A percentile compares a stretch with the other conserved stretches of the same genome.
Evolutionary conservation across 2,113 vertebrate genomes (phyloP).

Genomic region (Callorhinus ursinus): DNA sequence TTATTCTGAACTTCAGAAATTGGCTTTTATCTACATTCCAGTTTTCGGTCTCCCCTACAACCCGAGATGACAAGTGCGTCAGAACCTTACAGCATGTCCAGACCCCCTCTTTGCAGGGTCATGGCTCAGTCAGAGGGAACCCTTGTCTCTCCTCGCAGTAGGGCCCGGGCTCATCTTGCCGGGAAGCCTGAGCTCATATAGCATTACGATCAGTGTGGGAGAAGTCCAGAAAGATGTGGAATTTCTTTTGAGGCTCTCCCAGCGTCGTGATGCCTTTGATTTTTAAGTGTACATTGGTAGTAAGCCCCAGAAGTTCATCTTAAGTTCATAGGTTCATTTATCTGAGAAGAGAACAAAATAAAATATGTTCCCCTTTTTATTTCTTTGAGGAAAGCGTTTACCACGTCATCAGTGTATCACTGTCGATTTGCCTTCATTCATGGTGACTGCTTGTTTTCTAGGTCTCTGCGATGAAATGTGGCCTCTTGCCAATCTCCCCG

Average conservation of each 20-base stretch:
- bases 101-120: neutral
- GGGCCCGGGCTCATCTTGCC: neutral
- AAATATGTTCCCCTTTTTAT: no score
- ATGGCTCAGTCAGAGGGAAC: neutral
- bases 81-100: neutral
- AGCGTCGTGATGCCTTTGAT: neutral
- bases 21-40: neutral
- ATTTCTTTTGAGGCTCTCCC: neutral
- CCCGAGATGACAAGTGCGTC: neutral
- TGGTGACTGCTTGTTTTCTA: slow-evolving; percentile 65
- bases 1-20: neutral
- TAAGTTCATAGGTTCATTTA: neutral
- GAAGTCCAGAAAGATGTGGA: neutral
- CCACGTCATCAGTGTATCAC: rapidly evolving
- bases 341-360: neutral
- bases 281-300: neutral
- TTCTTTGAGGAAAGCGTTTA: neutral
- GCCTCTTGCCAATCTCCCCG: slow-evolving; percentile 96
- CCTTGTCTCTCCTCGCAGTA: neutral
- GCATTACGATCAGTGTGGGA: neutral
- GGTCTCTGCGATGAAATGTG: slow-evolving; percentile 99
- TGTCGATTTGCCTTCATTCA: neutral
- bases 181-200: neutral
- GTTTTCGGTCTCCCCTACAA: neutral
- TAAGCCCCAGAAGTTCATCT: neutral